Evolutionary conservation across 2,888 invertebrate genomes (phyloP).

Genomic region (Chymomyza procnemis): DNA sequence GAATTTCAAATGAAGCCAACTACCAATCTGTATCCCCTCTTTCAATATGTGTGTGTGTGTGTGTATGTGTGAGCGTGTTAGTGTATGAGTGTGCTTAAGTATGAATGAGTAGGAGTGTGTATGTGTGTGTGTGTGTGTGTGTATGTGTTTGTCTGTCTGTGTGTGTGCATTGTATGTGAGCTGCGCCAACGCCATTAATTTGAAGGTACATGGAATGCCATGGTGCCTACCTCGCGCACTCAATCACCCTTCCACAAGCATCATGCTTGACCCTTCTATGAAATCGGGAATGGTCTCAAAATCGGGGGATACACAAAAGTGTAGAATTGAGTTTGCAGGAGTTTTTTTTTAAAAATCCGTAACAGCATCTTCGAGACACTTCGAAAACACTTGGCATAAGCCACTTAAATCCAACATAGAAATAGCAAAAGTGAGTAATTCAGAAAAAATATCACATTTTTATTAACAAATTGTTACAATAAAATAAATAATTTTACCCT

Average conservation of each 20-base stretch:
- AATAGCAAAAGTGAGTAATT: too few species aligned
- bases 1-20: constrained; percentile 50
- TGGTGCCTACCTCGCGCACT: background rate
- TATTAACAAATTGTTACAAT: too few species aligned
- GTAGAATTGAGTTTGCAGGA: too few species aligned
- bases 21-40: background rate
- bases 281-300: background rate
- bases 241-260: background rate
- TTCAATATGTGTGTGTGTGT: background rate
- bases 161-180: background rate
- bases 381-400: too few species aligned
- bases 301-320: background rate
- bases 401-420: too few species aligned
- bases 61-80: constrained; percentile 3
- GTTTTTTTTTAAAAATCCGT: too few species aligned
- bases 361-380: too few species aligned
- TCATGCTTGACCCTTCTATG: background rate
- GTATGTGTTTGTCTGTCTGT: constrained; percentile 2
- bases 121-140: constrained; percentile 2
- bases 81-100: background rate
- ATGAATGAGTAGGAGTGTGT: background rate
- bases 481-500: too few species aligned
- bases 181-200: background rate
- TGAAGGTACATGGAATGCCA: background rate
- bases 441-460: too few species aligned